Evolutionary conservation across 2,797 vertebrate species (phyloP).

Genomic region (Ambastaia sidthimunki): DNA sequence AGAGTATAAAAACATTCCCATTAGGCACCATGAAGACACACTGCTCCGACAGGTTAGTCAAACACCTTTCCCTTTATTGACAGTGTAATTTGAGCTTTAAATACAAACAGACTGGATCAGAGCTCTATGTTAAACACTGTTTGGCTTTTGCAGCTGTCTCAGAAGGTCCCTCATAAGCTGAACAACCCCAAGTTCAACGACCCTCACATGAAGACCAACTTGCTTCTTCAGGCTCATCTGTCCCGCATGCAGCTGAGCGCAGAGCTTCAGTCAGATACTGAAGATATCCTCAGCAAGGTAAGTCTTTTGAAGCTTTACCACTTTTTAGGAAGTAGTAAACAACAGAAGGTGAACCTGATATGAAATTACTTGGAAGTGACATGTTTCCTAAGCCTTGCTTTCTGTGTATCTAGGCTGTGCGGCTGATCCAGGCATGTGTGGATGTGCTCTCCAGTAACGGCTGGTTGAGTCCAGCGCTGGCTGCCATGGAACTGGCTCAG

Average conservation of each 20-base stretch:
- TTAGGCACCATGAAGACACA: constrained; percentile 93
- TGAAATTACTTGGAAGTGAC: neutral
- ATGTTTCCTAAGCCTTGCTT: neutral
- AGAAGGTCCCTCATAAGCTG: constrained; percentile 97
- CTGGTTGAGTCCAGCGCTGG: constrained; percentile 96
- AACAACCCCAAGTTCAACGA: constrained; percentile 99
- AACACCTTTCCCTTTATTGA: neutral
- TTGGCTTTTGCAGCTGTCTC: constrained; percentile 82
- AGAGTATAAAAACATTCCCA: constrained; percentile 97
- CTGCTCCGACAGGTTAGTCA: constrained; percentile 88
- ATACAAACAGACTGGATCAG: too few species aligned
- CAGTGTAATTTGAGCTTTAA: neutral
- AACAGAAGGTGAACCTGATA: too few species aligned
- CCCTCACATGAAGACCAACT: constrained; percentile 97
- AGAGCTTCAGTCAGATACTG: constrained; percentile 96
- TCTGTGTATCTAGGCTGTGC: constrained; percentile 81
- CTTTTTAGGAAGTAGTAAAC: too few species aligned
- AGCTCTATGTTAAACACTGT: neutral
- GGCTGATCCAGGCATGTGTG: constrained; percentile 97
- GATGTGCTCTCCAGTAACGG: constrained; percentile 97
- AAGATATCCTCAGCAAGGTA: constrained; percentile 97
- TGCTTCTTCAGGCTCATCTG: constrained; percentile 94
- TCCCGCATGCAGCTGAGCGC: constrained; percentile 98
- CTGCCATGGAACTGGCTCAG: constrained; percentile 98
- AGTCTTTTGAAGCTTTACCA: neutral